Evolutionary conservation across 2,888 invertebrate species (phyloP).

Genomic region (Dryobota labecula): DNA sequence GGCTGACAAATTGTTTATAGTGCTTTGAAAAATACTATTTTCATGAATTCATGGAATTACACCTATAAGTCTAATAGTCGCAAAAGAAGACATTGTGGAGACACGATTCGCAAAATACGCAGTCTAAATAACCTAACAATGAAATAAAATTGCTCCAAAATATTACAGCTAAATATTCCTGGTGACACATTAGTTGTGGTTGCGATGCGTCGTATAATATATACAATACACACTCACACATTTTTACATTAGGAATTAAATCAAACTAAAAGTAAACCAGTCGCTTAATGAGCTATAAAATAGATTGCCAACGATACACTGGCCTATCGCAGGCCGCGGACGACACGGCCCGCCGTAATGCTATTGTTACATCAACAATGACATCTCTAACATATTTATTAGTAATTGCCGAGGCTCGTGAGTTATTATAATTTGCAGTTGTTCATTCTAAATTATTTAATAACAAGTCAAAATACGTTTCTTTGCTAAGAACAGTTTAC

Average conservation of each 20-base stretch:
- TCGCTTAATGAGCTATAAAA: slow-evolving; percentile 89
- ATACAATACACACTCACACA: slow-evolving; percentile 89
- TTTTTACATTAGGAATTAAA: slow-evolving; percentile 89
- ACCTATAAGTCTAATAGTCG: slow-evolving; percentile 82
- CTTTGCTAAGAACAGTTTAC: slow-evolving; percentile 67
- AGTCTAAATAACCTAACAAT: slow-evolving; percentile 73
- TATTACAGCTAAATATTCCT: slow-evolving; percentile 79
- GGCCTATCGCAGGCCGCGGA: slow-evolving; percentile 80
- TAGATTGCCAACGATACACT: slow-evolving; percentile 89
- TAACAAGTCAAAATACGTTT: slow-evolving; percentile 81
- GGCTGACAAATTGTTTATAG: slow-evolving; percentile 86
- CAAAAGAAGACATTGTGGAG: slow-evolving; percentile 85
- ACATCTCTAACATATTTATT: slow-evolving; percentile 78
- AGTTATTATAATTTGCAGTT: slow-evolving; percentile 79
- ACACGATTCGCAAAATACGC: slow-evolving; percentile 75
- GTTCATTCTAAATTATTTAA: slow-evolving; percentile 83
- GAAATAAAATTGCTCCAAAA: slow-evolving; percentile 69
- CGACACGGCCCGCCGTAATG: slow-evolving; percentile 67
- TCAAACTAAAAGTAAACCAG: slow-evolving; percentile 88
- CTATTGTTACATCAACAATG: slow-evolving; percentile 78
- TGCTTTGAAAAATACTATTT: slow-evolving; percentile 84
- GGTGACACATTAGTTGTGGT: slow-evolving; percentile 75
- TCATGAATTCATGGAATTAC: slow-evolving; percentile 81
- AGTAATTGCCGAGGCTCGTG: slow-evolving; percentile 83
- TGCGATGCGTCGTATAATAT: slow-evolving; percentile 84